These are phyloP conservation scores for Physella acuta DNA, from an alignment of 1,140 invertebrate genomes.

Conservation along the genomic window DNA sequence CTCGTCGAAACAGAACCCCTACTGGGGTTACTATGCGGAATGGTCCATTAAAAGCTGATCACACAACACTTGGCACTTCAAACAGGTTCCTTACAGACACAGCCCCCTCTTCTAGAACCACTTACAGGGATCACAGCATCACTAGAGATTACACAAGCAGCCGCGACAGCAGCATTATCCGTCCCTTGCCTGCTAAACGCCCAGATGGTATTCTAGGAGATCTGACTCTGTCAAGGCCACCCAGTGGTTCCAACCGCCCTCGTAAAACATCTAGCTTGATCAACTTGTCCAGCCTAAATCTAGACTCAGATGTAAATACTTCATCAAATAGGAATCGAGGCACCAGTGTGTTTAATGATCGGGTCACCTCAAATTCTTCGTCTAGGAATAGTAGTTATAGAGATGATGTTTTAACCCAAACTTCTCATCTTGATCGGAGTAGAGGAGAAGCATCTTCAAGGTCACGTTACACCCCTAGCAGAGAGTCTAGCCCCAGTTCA, in stretches of 20 bases:
- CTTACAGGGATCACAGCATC: neutral
- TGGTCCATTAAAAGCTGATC: constrained; percentile 45
- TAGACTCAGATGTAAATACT: neutral
- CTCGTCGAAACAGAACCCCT: constrained; percentile 1
- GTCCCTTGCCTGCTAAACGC: constrained; percentile 26
- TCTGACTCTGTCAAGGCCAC: neutral
- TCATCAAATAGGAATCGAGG: constrained; percentile 15
- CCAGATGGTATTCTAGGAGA: constrained; percentile 11
- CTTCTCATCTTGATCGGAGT: neutral
- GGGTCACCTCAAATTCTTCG: neutral
- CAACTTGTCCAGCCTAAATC: constrained; percentile 10
- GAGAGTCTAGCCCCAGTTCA: constrained; percentile 25
- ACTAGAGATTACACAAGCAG: constrained; percentile 5
- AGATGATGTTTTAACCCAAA: constrained; percentile 16
- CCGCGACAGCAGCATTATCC: constrained; percentile 8
- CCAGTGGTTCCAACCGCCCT: constrained; percentile 3
- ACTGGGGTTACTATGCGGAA: constrained; percentile 21
- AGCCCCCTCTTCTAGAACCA: too few species aligned
- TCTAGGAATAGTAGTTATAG: constrained; percentile 4
- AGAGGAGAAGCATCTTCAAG: constrained; percentile 18
- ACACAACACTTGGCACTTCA: constrained; percentile 29
- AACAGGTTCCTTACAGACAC: constrained; percentile 5
- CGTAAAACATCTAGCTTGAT: constrained; percentile 6
- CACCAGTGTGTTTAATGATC: constrained; percentile 16
- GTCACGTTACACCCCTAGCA: constrained; percentile 22